A percentile compares a stretch with the other conserved stretches of the same genome.
Evolutionary conservation across 2,888 invertebrate genomes (phyloP).

Genomic region (Stenurella melanura): DNA sequence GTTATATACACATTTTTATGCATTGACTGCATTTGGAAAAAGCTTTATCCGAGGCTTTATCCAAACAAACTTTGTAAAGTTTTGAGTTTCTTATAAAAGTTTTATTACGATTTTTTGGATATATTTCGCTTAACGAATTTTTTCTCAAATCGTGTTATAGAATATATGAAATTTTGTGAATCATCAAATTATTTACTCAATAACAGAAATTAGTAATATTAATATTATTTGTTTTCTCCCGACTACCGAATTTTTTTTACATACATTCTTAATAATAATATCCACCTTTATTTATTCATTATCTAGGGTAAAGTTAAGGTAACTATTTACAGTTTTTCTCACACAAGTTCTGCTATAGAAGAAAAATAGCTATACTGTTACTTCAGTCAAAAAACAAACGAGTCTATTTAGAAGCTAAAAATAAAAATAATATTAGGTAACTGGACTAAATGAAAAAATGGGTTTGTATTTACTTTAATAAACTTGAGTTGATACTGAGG

Average conservation of each 20-base stretch:
- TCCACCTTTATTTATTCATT: neutral
- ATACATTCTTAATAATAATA: neutral
- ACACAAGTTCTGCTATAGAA: neutral
- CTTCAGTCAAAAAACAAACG: neutral
- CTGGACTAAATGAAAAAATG: neutral
- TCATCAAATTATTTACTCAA: neutral
- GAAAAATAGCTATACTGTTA: neutral
- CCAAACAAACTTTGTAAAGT: neutral
- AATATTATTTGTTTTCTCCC: neutral
- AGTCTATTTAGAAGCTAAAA: neutral
- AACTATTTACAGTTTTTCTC: neutral
- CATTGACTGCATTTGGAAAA: neutral
- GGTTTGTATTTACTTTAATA: neutral
- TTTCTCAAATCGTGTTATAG: neutral
- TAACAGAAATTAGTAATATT: too few relatives aligned
- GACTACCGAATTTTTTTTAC: neutral
- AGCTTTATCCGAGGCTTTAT: neutral
- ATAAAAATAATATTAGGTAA: neutral
- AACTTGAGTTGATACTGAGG: neutral
- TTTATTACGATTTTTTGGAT: neutral
- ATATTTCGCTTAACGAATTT: neutral
- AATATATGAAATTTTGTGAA: neutral
- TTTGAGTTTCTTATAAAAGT: neutral
- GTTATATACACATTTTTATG: neutral
- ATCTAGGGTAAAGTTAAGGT: neutral